These are phyloP conservation scores for Lates japonicus DNA, from an alignment of 2,797 vertebrate genomes.

Conservation along the genomic window DNA sequence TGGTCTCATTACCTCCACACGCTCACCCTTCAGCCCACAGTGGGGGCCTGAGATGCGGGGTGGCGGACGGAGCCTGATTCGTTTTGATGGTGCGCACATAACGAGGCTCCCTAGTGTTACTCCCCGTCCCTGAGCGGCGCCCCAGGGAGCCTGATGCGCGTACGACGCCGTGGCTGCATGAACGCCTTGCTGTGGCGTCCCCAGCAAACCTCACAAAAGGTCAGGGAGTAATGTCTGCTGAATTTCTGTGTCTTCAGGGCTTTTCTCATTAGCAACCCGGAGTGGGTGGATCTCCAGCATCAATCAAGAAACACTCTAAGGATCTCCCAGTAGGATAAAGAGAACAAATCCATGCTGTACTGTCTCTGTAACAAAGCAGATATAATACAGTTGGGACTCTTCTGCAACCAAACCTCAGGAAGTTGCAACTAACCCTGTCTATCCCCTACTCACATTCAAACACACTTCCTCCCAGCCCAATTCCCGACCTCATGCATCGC, in stretches of 20 bases:
- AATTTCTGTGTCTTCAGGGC: constrained; percentile 74
- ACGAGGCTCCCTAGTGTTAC: constrained; percentile 79
- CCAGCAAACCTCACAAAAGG: constrained; percentile 74
- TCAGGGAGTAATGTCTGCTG: constrained; percentile 80
- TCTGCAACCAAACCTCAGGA: constrained; percentile 55
- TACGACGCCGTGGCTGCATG: constrained; percentile 54
- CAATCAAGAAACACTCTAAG: constrained; percentile 72
- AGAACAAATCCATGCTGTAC: constrained; percentile 51
- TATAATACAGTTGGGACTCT: constrained; percentile 59
- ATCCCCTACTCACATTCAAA: constrained; percentile 39
- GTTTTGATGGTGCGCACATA: constrained; percentile 83
- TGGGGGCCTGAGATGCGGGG: constrained; percentile 67
- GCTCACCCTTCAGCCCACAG: constrained; percentile 65
- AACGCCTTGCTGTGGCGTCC: constrained; percentile 56
- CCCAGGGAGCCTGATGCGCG: constrained; percentile 66
- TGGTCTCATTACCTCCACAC: constrained; percentile 84
- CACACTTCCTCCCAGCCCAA: constrained; percentile 33
- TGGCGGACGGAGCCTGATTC: constrained; percentile 79
- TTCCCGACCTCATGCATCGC: constrained; percentile 60
- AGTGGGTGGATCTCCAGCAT: constrained; percentile 76
- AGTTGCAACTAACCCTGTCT: constrained; percentile 54
- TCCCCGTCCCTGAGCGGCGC: constrained; percentile 63
- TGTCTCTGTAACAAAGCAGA: constrained; percentile 62
- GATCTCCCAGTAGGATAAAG: constrained; percentile 61
- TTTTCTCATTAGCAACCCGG: constrained; percentile 77